Percentiles rank a stretch among this genome's conserved stretches.
phyloP scores from a whole-genome alignment of 2,888 invertebrate species.

The Callimorpha dominula region DNA sequence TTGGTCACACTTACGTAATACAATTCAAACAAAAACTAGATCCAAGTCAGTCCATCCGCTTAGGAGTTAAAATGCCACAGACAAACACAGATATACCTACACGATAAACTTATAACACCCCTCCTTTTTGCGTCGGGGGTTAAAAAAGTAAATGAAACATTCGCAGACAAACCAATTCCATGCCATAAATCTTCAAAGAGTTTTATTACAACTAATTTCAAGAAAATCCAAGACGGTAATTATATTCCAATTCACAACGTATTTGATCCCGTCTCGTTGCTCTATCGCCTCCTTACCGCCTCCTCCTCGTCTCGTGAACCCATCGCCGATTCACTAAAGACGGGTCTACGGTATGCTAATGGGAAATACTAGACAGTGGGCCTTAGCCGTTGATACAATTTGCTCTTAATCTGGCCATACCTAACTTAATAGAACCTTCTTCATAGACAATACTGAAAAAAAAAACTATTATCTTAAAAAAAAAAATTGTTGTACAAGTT shows the following conservation, averaged over 20 bases:
- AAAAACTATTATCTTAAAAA: too few relatives aligned
- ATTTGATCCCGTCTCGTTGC: conserved; percentile 18
- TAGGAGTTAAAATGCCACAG: too few relatives aligned
- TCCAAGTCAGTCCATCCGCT: too few relatives aligned
- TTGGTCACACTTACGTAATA: too few relatives aligned
- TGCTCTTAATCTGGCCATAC: conserved; percentile 18
- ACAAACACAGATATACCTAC: too few relatives aligned
- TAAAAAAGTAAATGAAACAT: neutral
- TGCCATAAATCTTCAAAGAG: neutral
- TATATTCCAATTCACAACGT: conserved; percentile 30
- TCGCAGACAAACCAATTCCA: neutral
- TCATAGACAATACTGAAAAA: conserved; percentile 17
- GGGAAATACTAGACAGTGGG: conserved; percentile 25
- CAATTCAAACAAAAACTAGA: too few relatives aligned
- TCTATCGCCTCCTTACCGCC: conserved; percentile 5
- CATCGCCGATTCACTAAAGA: conserved; percentile 50
- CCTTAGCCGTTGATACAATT: conserved; percentile 15
- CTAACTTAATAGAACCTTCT: conserved; percentile 15
- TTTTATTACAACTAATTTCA: conserved; percentile 21
- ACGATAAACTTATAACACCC: too few relatives aligned
- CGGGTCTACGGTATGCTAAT: conserved; percentile 47
- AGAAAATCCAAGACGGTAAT: conserved; percentile 38
- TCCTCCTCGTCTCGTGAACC: conserved; percentile 15
- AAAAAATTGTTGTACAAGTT: too few relatives aligned
- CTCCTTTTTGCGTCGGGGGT: too few relatives aligned